phyloP scores from a whole-genome alignment of 2,888 invertebrate genomes.

The Diarsia dahlii region DNA sequence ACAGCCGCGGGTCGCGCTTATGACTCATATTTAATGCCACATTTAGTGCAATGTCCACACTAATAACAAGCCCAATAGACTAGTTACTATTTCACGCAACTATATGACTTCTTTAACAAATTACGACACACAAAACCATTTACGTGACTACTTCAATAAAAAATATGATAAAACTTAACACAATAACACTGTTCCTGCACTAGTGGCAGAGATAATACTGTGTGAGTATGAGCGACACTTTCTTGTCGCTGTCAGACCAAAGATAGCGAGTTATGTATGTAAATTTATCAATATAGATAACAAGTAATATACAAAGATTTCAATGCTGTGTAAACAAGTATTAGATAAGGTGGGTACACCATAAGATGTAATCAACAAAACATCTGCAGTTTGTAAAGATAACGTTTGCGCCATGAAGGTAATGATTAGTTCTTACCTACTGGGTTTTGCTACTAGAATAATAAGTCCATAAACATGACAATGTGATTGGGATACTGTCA shows the following conservation, averaged over 20 bases:
- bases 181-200: conserved; percentile 76
- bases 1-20: conserved; percentile 80
- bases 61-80: conserved; percentile 70
- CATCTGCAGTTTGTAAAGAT: conserved; percentile 56
- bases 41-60: conserved; percentile 81
- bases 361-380: conserved; percentile 65
- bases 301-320: conserved; percentile 84
- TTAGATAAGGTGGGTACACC: conserved; percentile 70
- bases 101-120: conserved; percentile 68
- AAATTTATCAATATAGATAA: conserved; percentile 89
- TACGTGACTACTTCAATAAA: conserved; percentile 73
- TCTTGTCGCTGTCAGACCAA: conserved; percentile 81
- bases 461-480: conserved; percentile 32
- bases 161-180: conserved; percentile 68
- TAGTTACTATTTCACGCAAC: conserved; percentile 68
- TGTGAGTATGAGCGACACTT: conserved; percentile 82
- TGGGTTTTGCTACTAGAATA: conserved; percentile 3
- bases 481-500: conserved; percentile 20
- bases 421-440: conserved; percentile 15
- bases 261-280: conserved; percentile 85
- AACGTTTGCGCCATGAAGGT: conserved; percentile 31
- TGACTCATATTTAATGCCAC: conserved; percentile 87
- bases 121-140: conserved; percentile 62
- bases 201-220: conserved; percentile 83
- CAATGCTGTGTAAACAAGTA: conserved; percentile 79